Conservation (phyloP, 2,113 vertebrate species). For the Chunga burmeisteri region DNA sequence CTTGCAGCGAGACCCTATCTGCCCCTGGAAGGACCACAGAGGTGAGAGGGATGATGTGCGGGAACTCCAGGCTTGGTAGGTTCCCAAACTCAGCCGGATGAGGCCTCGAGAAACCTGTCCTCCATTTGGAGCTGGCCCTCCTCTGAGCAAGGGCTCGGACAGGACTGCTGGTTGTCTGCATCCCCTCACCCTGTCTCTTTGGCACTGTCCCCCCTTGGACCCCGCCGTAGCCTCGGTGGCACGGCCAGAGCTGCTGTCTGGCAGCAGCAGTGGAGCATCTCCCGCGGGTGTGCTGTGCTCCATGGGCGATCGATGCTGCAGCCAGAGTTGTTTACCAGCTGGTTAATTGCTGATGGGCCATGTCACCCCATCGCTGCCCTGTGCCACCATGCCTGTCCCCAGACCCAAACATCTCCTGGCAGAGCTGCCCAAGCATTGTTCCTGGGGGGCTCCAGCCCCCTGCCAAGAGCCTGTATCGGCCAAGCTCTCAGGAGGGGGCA, state of each 20-base stretch:
- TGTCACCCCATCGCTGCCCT: background rate
- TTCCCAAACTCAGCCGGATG: background rate
- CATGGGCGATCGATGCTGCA: background rate
- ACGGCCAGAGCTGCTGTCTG: fast-evolving
- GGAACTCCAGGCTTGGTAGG: background rate
- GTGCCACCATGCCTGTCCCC: background rate
- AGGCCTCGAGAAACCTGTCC: fast-evolving
- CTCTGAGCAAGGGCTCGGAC: background rate
- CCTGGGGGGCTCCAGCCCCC: background rate
- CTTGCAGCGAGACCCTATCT: background rate
- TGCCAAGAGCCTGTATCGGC: background rate
- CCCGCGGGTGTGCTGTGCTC: background rate
- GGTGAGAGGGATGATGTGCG: fast-evolving
- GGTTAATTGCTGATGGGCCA: background rate
- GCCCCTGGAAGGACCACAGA: fast-evolving
- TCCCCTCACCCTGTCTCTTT: background rate
- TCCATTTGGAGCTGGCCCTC: background rate
- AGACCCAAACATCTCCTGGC: background rate
- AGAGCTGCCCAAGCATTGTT: fast-evolving
- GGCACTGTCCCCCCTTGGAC: background rate
- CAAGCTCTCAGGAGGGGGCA: background rate
- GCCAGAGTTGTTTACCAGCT: background rate
- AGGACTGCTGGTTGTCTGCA: background rate
- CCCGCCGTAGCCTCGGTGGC: background rate
- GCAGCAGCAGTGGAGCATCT: background rate